Evolutionary conservation across 2,888 invertebrate species (phyloP).

Genomic region (Drosophila engyochracea): DNA sequence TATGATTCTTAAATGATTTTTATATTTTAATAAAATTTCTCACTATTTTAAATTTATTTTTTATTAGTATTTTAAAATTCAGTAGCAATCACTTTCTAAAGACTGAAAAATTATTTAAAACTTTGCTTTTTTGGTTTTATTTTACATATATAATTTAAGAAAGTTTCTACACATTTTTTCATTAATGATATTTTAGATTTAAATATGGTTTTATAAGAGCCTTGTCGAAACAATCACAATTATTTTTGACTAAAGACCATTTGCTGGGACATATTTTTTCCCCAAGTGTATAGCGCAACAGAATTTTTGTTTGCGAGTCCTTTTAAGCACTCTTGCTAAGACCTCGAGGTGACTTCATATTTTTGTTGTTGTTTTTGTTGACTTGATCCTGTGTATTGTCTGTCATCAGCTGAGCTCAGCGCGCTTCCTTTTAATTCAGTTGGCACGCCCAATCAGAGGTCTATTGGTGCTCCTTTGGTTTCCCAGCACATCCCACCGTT

Average conservation of each 20-base stretch:
- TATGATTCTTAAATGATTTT: neutral
- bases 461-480: constrained; percentile 15
- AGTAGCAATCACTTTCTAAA: neutral
- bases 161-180: neutral
- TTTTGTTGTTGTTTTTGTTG: constrained; percentile 4
- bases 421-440: constrained; percentile 55
- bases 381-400: constrained; percentile 25
- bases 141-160: neutral
- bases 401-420: constrained; percentile 24
- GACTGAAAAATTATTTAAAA: neutral
- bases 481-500: constrained; percentile 7
- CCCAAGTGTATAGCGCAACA: constrained; percentile 5
- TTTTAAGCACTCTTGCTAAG: constrained; percentile 27
- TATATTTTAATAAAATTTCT: neutral
- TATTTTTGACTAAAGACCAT: neutral
- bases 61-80: neutral
- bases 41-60: neutral
- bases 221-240: neutral
- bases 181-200: neutral
- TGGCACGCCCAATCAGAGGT: constrained; percentile 58
- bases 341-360: constrained; percentile 13
- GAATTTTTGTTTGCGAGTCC: constrained; percentile 21
- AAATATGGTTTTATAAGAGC: neutral
- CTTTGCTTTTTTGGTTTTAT: neutral
- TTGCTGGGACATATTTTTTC: neutral